These are phyloP conservation scores for Cheilinus undulatus DNA, from an alignment of 2,113 vertebrate genomes.

Conservation along the genomic window DNA sequence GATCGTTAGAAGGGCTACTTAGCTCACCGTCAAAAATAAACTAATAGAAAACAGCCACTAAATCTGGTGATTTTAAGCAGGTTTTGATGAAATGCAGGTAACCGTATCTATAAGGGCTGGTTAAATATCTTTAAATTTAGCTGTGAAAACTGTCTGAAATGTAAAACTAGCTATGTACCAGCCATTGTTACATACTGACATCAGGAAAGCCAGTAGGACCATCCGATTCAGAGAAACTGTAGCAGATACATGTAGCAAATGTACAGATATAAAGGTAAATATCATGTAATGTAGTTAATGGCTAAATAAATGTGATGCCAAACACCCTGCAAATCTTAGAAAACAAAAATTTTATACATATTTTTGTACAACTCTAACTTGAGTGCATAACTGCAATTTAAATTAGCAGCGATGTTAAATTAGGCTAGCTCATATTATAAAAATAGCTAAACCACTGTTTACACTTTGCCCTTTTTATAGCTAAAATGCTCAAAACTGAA, in stretches of 20 bases:
- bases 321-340: background rate
- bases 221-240: conserved; percentile 40
- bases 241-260: conserved; percentile 80
- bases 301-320: background rate
- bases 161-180: background rate
- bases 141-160: conserved; percentile 9
- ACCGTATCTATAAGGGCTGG: conserved; percentile 39
- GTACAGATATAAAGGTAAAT: background rate
- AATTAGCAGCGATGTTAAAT: background rate
- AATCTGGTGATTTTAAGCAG: background rate
- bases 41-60: conserved; percentile 7
- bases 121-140: conserved; percentile 34
- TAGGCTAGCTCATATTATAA: background rate
- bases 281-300: conserved; percentile 2
- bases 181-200: background rate
- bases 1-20: conserved; percentile 65
- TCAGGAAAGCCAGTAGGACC: background rate
- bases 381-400: background rate
- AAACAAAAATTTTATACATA: conserved; percentile 5
- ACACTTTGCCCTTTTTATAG: no score
- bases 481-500: no score
- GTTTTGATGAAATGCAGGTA: conserved; percentile 19
- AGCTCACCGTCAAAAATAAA: conserved; percentile 31
- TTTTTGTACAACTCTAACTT: conserved; percentile 15
- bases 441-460: no score